Conservation (phyloP, 2,113 vertebrate genomes). For the Bujurquina vittata region DNA sequence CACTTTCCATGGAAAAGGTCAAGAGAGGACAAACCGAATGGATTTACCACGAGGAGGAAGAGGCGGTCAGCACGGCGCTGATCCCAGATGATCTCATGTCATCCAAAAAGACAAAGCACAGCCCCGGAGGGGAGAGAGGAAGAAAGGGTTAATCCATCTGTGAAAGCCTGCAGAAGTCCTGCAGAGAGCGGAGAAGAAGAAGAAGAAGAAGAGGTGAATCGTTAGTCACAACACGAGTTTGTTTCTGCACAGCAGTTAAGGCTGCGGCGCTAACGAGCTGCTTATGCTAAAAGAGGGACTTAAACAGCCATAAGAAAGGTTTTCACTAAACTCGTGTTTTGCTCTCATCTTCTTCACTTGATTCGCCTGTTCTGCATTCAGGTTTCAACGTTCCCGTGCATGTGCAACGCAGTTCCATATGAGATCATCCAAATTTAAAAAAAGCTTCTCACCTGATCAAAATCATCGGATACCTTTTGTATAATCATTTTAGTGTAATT, state of each 20-base stretch:
- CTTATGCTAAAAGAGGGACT: background rate
- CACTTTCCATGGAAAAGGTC: slow-evolving; percentile 20
- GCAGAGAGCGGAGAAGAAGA: background rate
- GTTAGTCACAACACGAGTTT: slow-evolving; percentile 6
- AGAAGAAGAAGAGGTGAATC: background rate
- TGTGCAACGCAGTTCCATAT: background rate
- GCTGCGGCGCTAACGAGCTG: background rate
- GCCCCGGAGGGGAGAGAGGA: slow-evolving; percentile 1
- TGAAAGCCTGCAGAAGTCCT: slow-evolving; percentile 51
- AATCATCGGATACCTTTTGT: background rate
- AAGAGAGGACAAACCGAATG: slow-evolving; percentile 1
- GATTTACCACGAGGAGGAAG: slow-evolving; percentile 12
- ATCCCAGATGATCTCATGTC: slow-evolving; percentile 64
- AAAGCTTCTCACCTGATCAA: background rate
- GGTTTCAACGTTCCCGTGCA: no score
- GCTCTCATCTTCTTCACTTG: background rate
- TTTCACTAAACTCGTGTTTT: background rate
- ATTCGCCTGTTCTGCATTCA: background rate
- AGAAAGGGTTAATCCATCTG: slow-evolving; percentile 65
- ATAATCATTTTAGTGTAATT: background rate
- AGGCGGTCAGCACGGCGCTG: background rate
- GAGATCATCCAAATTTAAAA: background rate
- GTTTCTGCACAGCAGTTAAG: background rate
- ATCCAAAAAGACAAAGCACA: slow-evolving; percentile 49
- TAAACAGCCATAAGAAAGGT: background rate